phyloP scores from a whole-genome alignment of 2,113 vertebrate species.

The Notothenia rossii region DNA sequence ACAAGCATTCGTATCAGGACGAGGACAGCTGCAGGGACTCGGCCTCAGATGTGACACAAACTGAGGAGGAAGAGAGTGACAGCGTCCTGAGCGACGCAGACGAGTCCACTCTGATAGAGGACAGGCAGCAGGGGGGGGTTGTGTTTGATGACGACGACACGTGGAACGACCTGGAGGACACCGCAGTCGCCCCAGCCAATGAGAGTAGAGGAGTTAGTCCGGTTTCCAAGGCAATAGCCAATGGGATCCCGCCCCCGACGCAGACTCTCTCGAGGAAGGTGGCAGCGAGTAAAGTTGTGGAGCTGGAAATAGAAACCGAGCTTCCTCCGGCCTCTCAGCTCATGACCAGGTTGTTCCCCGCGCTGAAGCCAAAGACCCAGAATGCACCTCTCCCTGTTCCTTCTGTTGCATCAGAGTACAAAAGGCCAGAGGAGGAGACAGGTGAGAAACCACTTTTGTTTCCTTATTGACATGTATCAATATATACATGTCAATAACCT shows the following conservation, averaged over 20 bases:
- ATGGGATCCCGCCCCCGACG: constrained; percentile 60
- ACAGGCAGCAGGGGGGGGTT: constrained; percentile 65
- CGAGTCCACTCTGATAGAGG: constrained; percentile 74
- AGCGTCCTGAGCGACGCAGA: constrained; percentile 64
- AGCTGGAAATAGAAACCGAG: constrained; percentile 36
- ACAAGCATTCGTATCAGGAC: constrained; percentile 81
- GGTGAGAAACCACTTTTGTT: constrained; percentile 76
- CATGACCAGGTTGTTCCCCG: constrained; percentile 91
- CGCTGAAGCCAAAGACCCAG: constrained; percentile 87
- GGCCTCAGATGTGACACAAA: constrained; percentile 43
- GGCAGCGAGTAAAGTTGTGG: constrained; percentile 82
- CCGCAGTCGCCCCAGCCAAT: constrained; percentile 8
- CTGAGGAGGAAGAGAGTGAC: constrained; percentile 48
- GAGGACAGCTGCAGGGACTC: constrained; percentile 41
- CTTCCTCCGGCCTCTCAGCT: constrained; percentile 86
- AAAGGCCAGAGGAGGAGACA: constrained; percentile 73
- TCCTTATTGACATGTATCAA: not conserved
- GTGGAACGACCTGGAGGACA: constrained; percentile 91
- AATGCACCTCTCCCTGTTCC: constrained; percentile 58
- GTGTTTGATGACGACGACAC: constrained; percentile 95
- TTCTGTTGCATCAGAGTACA: constrained; percentile 57
- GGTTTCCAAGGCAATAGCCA: constrained; percentile 10
- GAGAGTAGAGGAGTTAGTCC: constrained; percentile 6
- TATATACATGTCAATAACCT: not conserved
- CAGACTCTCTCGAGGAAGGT: constrained; percentile 88